Evolutionary conservation across 2,797 vertebrate species (phyloP).

Genomic region (Tadarida brasiliensis): DNA sequence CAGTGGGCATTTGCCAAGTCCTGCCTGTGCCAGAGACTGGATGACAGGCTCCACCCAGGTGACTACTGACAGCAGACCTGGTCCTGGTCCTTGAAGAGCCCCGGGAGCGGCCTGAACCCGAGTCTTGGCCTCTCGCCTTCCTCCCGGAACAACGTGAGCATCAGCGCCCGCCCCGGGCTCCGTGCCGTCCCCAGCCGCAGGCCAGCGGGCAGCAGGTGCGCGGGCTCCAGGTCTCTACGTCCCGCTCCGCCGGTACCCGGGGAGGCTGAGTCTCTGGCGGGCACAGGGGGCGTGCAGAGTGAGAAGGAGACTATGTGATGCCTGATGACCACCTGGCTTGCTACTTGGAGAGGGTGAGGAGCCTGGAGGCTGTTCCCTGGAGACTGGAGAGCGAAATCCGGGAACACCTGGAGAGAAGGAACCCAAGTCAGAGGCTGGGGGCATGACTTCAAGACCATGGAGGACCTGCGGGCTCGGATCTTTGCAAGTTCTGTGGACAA

Average conservation of each 20-base stretch:
- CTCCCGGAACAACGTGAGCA: background rate
- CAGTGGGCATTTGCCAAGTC: background rate
- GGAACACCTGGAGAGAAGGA: background rate
- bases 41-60: accelerated
- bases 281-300: background rate
- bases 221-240: background rate
- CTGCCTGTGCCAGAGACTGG: background rate
- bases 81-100: no score
- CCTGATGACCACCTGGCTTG: background rate
- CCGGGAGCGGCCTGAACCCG: background rate
- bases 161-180: background rate
- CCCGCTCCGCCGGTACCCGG: background rate
- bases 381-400: background rate
- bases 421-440: constrained; percentile 88
- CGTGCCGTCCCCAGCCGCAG: background rate
- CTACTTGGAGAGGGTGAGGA: background rate
- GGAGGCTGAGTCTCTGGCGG: background rate
- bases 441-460: constrained; percentile 90
- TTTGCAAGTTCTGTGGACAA: constrained; percentile 92
- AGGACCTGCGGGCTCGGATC: constrained; percentile 94
- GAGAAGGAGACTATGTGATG: background rate
- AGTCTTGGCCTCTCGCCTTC: background rate
- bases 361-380: background rate
- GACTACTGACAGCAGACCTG: accelerated
- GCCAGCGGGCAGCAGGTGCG: background rate